Base-by-base conservation (phyloP, 2,113 vertebrate genomes). In the Percina caprodes region DNA sequence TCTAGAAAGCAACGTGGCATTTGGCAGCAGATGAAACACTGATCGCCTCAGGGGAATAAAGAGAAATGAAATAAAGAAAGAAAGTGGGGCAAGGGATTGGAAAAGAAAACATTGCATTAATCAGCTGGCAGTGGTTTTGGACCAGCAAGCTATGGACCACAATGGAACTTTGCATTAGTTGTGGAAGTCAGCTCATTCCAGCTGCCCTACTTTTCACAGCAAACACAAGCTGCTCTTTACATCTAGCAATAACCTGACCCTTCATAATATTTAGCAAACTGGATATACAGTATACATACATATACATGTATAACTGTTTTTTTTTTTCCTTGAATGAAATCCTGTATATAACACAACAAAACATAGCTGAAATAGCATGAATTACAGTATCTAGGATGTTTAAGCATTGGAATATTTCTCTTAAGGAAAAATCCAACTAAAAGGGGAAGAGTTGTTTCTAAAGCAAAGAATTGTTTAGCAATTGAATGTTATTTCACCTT, bases 101-200 rank as follows among this genome's bases (percentile, higher is more conserved):
- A 80, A 90, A 82, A 74, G 78, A 88, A 90, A 90, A 90, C 88
- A 91, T 52, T 86, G 67, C 84, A 88, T 90, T 90, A 84, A 88
- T 89, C 88, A 89, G 76, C 86, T 90, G 87, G 85, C 88, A 86
- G 78, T 73, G 80, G 82, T 85, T 87, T 73, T 87, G 49, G 63
- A 90, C 77, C 73, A 79, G 80, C 74, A 60, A 72, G 66, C 80
- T 42, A 83, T 13, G 65, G 82, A 58, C 62, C 13, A 75, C 84
- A 85, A 72, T 85, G 77, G 59, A 87, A 86, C 77, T 75, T 82
- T 86, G 85, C 88, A 88, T 84, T 83, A 87, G 89, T 74, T 88
- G 82, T 79, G 75, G 74, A 78, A 89, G 84, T 83, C 76, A 42
- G 74, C 80, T 85, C 70, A 74, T 86, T 91, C 86, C 69, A 84